Evolutionary conservation across 2,113 vertebrate genomes (phyloP), one percentile per base, ranked within the genome.

Genomic region (Atherinomorus stipes): DNA sequence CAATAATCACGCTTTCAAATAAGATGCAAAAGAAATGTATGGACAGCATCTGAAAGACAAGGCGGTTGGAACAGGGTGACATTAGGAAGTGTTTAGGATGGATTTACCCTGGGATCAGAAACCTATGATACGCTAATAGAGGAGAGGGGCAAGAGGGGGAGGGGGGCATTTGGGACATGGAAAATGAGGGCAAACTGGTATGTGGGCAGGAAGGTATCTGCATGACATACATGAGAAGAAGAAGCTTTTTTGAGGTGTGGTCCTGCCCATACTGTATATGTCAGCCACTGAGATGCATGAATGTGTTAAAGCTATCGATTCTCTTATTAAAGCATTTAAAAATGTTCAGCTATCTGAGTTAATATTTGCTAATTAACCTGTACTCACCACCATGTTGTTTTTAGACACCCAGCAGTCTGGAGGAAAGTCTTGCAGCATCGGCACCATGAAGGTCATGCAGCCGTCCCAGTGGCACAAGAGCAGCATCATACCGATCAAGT

Each of bases 401-500:
- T 91, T 94, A 64, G 90, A 76, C 2, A 95, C 93, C 94, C 94
- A 95, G 82, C 93, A 95, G 80, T 94, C 89, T 22, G 85, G 4
- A 5, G 94, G 94, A 67, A 94, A 95, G 58, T 95, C 94, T 65
- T 95, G 94, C 74, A 95, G 83, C 93, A 94, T 94, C 3, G 94
- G 94, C 54, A 95, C 94, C 93, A 95, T 92, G 80, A 95, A 95
- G 72, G 93, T 92, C 88, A 95, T 47, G 72, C 94, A 95, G 50
- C 94, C 94, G 7, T 95, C 92, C 94, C 94, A 95, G 83, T 95
- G 94, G 67, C 94, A 95, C 71, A 95, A 66, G 45, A 95, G 85
- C 64, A 95, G 80, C 94, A 95, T 95, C 92, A 95, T 95, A 28
- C 93, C 94, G 31, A 95, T 95, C 84, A 95, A 65, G 85, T 95